Evolutionary conservation across 1,140 invertebrate genomes (phyloP).

Genomic region (Akabosia matsudoensis): DNA sequence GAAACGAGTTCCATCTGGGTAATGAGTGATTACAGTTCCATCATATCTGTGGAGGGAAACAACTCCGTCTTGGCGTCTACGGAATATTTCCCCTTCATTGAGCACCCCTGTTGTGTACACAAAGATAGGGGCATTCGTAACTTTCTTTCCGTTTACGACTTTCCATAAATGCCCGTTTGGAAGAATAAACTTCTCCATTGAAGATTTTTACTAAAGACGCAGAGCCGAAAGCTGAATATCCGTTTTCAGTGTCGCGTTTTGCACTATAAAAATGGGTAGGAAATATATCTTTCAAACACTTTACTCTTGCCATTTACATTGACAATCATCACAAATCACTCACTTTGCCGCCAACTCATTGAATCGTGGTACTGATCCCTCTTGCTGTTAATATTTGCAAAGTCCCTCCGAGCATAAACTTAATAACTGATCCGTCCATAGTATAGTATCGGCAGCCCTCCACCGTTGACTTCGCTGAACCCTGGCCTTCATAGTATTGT

Average conservation of each 20-base stretch:
- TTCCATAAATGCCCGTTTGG: slow-evolving; percentile 32
- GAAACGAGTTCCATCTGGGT: slow-evolving; percentile 39
- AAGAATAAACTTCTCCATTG: slow-evolving; percentile 35
- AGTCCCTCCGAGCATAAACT: slow-evolving; percentile 28
- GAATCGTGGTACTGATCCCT: slow-evolving; percentile 33
- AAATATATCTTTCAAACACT: background rate
- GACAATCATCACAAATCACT: background rate
- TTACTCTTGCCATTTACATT: background rate
- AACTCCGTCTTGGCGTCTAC: slow-evolving; percentile 38
- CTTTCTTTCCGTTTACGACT: slow-evolving; percentile 21
- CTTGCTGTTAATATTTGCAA: slow-evolving; percentile 38
- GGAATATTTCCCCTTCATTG: slow-evolving; percentile 33
- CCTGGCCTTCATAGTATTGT: slow-evolving; percentile 30
- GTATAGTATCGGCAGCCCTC: slow-evolving; percentile 32
- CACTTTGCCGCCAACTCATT: slow-evolving; percentile 29
- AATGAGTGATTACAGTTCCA: slow-evolving; percentile 34
- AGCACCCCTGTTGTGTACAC: slow-evolving; percentile 32
- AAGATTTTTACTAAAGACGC: slow-evolving; percentile 25
- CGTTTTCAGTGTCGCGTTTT: background rate
- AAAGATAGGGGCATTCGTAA: slow-evolving; percentile 15
- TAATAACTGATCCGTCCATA: slow-evolving; percentile 28
- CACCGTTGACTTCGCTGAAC: slow-evolving; percentile 8
- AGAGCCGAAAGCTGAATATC: background rate
- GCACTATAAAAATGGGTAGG: background rate
- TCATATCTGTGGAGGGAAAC: slow-evolving; percentile 35